Conservation (phyloP, 2,888 invertebrate genomes). For the Neuroscelio doddi region DNA sequence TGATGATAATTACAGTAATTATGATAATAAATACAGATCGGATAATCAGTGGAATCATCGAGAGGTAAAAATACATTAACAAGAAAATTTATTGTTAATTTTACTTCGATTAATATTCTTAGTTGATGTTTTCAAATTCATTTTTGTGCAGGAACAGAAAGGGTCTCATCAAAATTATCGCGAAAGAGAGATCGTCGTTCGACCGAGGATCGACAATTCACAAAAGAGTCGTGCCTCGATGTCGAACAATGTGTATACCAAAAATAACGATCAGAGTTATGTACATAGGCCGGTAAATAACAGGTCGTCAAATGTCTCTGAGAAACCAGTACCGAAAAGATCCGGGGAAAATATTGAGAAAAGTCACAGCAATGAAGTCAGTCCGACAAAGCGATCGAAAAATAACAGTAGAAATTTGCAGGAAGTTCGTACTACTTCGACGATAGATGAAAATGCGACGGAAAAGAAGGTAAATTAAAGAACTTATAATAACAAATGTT, state of each 20-base stretch:
- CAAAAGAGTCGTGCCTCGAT: conserved; percentile 50
- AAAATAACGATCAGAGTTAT: conserved; percentile 55
- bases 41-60: conserved; percentile 62
- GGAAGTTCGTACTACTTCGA: conserved; percentile 61
- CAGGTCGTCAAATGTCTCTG: conserved; percentile 39
- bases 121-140: conserved; percentile 12
- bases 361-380: conserved; percentile 51
- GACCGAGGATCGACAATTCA: conserved; percentile 54
- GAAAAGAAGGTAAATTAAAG: conserved; percentile 54
- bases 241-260: conserved; percentile 52
- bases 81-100: not conserved
- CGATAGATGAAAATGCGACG: conserved; percentile 37
- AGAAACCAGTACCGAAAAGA: conserved; percentile 53
- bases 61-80: conserved; percentile 52
- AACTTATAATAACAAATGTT: too few relatives aligned
- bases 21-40: conserved; percentile 62
- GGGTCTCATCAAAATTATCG: conserved; percentile 58
- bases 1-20: conserved; percentile 56
- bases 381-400: conserved; percentile 57
- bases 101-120: conserved; percentile 9
- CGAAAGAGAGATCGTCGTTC: conserved; percentile 58
- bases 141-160: conserved; percentile 58
- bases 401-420: conserved; percentile 57
- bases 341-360: conserved; percentile 51
- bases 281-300: conserved; percentile 47